Percentiles rank a stretch among this genome's conserved stretches.
Conservation (phyloP, 2,797 vertebrate species). For the Manis javanica region DNA sequence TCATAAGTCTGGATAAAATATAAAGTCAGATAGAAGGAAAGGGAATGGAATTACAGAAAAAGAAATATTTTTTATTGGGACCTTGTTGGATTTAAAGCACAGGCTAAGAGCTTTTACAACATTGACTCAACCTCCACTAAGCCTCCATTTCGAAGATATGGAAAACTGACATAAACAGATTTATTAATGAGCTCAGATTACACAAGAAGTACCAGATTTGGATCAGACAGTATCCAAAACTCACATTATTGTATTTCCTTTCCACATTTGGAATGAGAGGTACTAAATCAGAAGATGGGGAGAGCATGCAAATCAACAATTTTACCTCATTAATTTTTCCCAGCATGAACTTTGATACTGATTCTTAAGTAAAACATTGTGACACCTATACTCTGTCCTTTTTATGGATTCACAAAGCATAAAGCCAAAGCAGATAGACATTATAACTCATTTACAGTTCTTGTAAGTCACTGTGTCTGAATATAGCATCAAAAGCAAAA, state of each 20-base stretch:
- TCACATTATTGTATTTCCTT: not conserved
- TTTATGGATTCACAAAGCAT: not conserved
- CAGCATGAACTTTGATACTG: not conserved
- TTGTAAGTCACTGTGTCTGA: not conserved
- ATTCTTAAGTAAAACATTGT: not conserved
- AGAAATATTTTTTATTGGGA: not conserved
- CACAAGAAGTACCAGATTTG: not conserved
- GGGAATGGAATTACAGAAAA: not conserved
- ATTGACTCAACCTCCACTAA: not conserved
- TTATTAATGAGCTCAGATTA: not conserved
- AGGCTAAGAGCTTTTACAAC: not conserved
- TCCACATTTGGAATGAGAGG: not conserved
- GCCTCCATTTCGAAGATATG: not conserved
- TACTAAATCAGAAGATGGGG: not conserved
- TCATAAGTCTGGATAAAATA: not conserved
- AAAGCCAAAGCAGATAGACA: not conserved
- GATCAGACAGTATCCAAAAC: not conserved
- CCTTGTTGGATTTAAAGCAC: not conserved
- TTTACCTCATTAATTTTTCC: not conserved
- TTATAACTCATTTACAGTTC: not conserved
- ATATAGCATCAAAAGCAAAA: not conserved
- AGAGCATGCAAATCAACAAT: not conserved
- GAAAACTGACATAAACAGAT: not conserved
- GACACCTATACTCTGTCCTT: not conserved
- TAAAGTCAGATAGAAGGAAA: not conserved